A percentile compares a stretch with the other conserved stretches of the same genome.
phyloP scores from a whole-genome alignment of 2,888 invertebrate genomes.

The Beris chalybata region DNA sequence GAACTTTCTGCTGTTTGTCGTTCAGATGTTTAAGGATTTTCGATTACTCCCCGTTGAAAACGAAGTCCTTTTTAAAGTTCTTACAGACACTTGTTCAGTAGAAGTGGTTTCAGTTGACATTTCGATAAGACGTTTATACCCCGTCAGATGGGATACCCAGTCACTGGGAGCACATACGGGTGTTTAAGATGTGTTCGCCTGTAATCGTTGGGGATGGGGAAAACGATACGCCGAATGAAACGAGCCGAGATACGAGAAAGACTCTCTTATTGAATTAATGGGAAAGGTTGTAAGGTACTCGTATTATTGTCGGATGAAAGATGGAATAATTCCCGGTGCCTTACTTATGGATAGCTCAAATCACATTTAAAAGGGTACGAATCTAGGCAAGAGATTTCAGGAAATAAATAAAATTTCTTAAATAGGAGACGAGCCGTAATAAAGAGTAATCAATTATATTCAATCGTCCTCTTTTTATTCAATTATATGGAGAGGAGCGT shows the following conservation, averaged over 20 bases:
- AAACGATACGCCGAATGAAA: constrained; percentile 10
- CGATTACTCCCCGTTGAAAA: constrained; percentile 35
- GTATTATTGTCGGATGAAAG: neutral
- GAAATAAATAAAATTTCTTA: too few species aligned
- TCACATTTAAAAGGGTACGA: constrained; percentile 5
- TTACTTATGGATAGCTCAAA: constrained; percentile 2
- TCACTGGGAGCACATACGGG: neutral
- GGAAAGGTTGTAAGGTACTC: constrained; percentile 24
- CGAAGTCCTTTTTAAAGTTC: constrained; percentile 37
- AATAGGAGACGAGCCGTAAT: too few species aligned
- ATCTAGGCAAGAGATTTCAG: too few species aligned
- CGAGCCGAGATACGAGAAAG: constrained; percentile 17
- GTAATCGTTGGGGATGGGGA: constrained; percentile 18
- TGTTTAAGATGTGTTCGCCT: neutral
- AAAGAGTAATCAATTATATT: too few species aligned
- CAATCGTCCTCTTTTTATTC: too few species aligned
- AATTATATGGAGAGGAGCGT: too few species aligned
- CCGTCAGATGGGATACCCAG: constrained; percentile 24
- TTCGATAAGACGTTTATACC: constrained; percentile 34
- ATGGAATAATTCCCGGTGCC: constrained; percentile 19
- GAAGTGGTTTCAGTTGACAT: constrained; percentile 33
- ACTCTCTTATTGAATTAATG: constrained; percentile 28
- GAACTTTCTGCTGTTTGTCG: constrained; percentile 32
- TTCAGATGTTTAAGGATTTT: constrained; percentile 33
- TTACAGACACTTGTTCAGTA: constrained; percentile 34